Base-by-base conservation (phyloP, 2,797 vertebrate genomes). In the Bovichtus variegatus region DNA sequence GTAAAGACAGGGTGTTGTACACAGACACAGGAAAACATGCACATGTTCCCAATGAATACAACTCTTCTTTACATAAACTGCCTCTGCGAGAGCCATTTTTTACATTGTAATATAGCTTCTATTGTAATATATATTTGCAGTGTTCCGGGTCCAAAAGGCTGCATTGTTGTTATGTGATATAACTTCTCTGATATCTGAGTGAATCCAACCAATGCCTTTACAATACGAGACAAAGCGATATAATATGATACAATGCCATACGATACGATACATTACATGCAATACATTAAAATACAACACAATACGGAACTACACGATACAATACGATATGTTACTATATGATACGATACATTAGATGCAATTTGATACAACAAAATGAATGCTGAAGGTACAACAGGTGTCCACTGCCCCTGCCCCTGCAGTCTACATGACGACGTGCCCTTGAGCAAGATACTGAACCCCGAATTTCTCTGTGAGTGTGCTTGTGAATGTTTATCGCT, bases 1-100 rank as follows among this genome's bases (percentile, higher is more conserved):
- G 31, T 41, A 60, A 12, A 74, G 25, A 65, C 55, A 18, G 16
- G 47, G 67, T 66, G 66, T 75, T 71, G 31, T 44, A 34, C 12
- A 65, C 31, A 60, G 29, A 53, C 41, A 55, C 38, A 58, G 29
- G 47, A 23, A 49, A 21, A 36, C 12, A 19, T 49, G 18, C 12
- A 68, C 15, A 9, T 10, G 41, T 34, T 43, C 58, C 50, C 15
- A 13, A 1, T 13, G 9, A 55, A 46, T 23, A 38, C 9, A 69
- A 58, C 5, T 21, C 16, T 49, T 51, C 46, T 62, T 40, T 10
- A 51, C 0, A 25, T 23, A 49, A 31, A 43, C 41, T n/a, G 5
- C 29, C 27, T 36, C 13, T 54, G 3, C 47, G 47, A 21, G 40
- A 54, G 8, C 3, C 13, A 31, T 34, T 34, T 34, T 34, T 34